These are phyloP conservation scores for Psammodynastes pulverulentus DNA, from an alignment of 2,113 vertebrate genomes.

Conservation along the genomic window DNA sequence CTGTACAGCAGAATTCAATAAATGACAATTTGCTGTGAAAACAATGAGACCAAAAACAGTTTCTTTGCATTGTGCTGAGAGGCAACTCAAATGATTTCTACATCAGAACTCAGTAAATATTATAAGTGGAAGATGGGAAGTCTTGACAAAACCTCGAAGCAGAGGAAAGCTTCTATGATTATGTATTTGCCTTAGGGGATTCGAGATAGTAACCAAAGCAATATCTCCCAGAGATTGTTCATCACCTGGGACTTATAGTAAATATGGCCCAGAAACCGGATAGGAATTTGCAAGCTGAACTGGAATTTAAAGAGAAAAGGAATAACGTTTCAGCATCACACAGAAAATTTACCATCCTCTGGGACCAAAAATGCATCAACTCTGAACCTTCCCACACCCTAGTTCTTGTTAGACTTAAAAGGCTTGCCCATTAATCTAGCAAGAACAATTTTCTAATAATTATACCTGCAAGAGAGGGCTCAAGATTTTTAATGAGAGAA, in stretches of 20 bases:
- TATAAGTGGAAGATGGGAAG: neutral
- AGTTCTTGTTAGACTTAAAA: conserved; percentile 59
- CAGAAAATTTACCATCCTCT: conserved; percentile 46
- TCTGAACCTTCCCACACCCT: conserved; percentile 48
- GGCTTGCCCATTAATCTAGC: conserved; percentile 50
- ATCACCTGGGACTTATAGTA: conserved; percentile 22
- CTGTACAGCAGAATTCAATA: neutral
- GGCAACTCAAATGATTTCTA: neutral
- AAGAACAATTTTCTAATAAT: conserved; percentile 57
- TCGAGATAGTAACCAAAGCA: conserved; percentile 14
- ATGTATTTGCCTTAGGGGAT: neutral
- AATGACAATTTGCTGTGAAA: neutral
- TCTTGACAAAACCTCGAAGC: neutral
- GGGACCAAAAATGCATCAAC: conserved; percentile 53
- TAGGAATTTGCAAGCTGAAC: conserved; percentile 33
- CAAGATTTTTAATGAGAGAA: conserved; percentile 24
- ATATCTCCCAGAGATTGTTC: neutral
- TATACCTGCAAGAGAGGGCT: conserved; percentile 33
- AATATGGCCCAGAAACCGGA: neutral
- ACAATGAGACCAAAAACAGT: neutral
- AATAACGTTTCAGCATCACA: conserved; percentile 29
- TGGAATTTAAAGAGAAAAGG: conserved; percentile 40
- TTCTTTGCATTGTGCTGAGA: neutral
- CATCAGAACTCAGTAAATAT: neutral
- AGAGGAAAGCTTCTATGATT: neutral